A percentile compares a stretch with the other conserved stretches of the same genome.
These are phyloP conservation scores for Corythoichthys intestinalis DNA, from an alignment of 2,113 vertebrate species.

Conservation along the genomic window DNA sequence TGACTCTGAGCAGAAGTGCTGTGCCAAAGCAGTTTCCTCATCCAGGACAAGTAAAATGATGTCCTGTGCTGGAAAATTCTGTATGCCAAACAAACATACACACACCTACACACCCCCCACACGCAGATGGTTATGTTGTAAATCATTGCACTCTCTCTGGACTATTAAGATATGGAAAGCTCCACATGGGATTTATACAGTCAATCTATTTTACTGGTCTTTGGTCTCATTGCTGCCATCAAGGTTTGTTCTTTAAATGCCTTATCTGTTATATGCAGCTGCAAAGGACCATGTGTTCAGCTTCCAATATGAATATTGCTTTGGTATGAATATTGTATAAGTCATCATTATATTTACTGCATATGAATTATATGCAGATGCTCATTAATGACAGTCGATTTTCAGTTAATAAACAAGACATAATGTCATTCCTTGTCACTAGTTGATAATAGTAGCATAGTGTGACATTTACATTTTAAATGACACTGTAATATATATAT, in stretches of 20 bases:
- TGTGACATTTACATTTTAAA: not conserved
- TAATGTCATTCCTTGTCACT: not conserved
- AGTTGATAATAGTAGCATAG: not conserved
- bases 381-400: not conserved
- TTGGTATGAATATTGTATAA: conserved; percentile 18
- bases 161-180: conserved; percentile 73
- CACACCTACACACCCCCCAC: conserved; percentile 14
- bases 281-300: conserved; percentile 48
- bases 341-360: conserved; percentile 4
- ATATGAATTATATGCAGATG: not conserved
- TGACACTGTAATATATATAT: not conserved
- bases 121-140: conserved; percentile 52
- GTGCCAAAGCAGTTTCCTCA: conserved; percentile 40
- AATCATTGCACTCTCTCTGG: conserved; percentile 64
- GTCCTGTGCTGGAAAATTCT: conserved; percentile 34
- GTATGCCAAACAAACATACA: conserved; percentile 45
- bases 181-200: conserved; percentile 70
- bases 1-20: conserved; percentile 42
- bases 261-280: conserved; percentile 73
- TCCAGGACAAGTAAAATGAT: conserved; percentile 46
- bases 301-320: conserved; percentile 41
- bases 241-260: conserved; percentile 65
- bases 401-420: not conserved
- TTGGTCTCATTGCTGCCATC: conserved; percentile 66
- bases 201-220: conserved; percentile 72